phyloP scores from a whole-genome alignment of 2,888 invertebrate species.

The Melanophora roralis region DNA sequence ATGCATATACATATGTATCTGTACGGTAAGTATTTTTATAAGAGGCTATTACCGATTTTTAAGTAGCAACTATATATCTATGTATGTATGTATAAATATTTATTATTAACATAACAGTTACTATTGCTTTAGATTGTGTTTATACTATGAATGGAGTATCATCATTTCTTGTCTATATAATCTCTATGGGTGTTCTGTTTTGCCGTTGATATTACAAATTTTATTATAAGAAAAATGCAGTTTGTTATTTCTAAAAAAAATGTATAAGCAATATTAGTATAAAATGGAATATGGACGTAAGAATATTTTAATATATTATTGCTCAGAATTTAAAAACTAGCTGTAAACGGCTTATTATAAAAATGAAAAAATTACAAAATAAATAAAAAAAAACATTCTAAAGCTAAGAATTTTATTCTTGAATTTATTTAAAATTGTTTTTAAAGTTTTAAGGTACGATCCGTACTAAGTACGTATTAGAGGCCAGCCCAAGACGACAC shows the following conservation, averaged over 20 bases:
- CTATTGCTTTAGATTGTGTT: conserved; percentile 36
- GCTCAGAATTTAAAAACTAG: not conserved
- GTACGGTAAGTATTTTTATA: not conserved
- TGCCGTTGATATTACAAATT: conserved; percentile 25
- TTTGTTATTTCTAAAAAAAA: conserved; percentile 8
- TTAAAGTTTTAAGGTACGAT: too few relatives aligned
- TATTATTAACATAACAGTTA: conserved; percentile 22
- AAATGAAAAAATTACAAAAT: too few relatives aligned
- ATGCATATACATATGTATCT: not conserved
- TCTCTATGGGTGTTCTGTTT: conserved; percentile 23
- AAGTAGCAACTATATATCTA: conserved; percentile 50
- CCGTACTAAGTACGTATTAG: too few relatives aligned
- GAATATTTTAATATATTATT: conserved; percentile 25
- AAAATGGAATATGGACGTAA: not conserved
- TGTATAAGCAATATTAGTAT: conserved; percentile 1
- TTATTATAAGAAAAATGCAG: not conserved
- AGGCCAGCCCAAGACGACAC: too few relatives aligned
- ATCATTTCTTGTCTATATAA: conserved; percentile 1
- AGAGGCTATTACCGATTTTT: not conserved
- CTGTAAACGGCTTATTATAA: not conserved
- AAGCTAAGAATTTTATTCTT: too few relatives aligned
- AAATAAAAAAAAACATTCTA: too few relatives aligned
- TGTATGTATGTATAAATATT: too few relatives aligned
- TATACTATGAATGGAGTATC: conserved; percentile 32
- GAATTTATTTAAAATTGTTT: too few relatives aligned